Conservation (phyloP, 2,113 vertebrate species). For the Turdus rufiventris region DNA sequence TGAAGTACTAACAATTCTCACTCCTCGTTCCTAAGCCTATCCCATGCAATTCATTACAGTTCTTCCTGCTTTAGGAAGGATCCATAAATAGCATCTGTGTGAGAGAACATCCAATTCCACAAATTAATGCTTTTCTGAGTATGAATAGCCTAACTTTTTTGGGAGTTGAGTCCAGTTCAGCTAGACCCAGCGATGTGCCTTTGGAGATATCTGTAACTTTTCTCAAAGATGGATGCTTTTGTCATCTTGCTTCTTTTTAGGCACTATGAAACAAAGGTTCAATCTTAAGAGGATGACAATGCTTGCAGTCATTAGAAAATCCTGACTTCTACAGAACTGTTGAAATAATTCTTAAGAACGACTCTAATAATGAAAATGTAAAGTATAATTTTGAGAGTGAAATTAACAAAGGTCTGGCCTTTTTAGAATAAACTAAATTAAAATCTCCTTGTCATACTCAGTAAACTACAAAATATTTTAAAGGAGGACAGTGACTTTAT, state of each 20-base stretch:
- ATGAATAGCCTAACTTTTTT: neutral
- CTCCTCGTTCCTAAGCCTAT: neutral
- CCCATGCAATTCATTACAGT: neutral
- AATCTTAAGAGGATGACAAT: neutral
- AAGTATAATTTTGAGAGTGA: neutral
- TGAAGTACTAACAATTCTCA: neutral
- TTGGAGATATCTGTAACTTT: neutral
- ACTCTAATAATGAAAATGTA: neutral
- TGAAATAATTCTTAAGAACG: neutral
- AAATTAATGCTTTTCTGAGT: neutral
- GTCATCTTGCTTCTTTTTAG: neutral
- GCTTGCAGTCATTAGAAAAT: neutral
- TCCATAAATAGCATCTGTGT: neutral
- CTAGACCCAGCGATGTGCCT: neutral
- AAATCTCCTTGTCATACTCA: neutral
- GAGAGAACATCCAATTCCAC: neutral
- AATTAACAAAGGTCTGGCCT: neutral
- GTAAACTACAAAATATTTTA: neutral
- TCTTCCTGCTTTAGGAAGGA: neutral
- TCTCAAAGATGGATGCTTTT: neutral
- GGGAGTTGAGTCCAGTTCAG: neutral
- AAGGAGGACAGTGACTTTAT: neutral
- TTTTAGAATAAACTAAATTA: neutral
- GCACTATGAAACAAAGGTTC: neutral
- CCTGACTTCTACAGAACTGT: neutral